Evolutionary conservation across 2,113 vertebrate species (phyloP), one percentile per base, ranked within the genome.

Genomic region (Parotia lawesii): DNA sequence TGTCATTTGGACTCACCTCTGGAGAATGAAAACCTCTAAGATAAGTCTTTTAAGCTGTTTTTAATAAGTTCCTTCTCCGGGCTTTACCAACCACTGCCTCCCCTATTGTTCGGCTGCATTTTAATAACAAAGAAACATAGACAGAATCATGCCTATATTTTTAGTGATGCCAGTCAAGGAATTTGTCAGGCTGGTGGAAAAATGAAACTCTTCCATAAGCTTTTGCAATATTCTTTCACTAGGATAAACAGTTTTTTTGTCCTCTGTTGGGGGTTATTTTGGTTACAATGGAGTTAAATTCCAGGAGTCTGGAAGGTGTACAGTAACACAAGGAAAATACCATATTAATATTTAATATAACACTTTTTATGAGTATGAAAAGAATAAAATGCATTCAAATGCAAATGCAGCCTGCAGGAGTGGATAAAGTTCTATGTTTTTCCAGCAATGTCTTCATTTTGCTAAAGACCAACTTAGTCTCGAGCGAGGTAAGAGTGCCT

Each of bases 341-440:
- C 65, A 40, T 80, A 90, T 97, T 97, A 96, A 96, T 96, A 97
- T 95, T 97, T 97, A 97, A 96, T 94, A 78, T 48, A 96, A 92
- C 65, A 47, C 50, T 95, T 97, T 93, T 92, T 89, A 76, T 89
- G 74, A 62, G 35, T 50, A 91, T 90, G 82, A 95, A 95, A 83
- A 93, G 42, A 93, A 78, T 85, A 96, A 96, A 91, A 87, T 35
- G 28, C 28, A 96, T 97, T 97, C 96, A 96, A 96, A 98, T 97
- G 95, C 88, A 97, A 98, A 98, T 96, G 42, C 7, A 93, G 56
- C 73, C 89, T 89, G 71, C 66, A 81, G 95, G 69, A 72, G 86
- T 69, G 31, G 37, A 91, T 92, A 66, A 82, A 78, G n/a, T 79
- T 94, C 66, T 76, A 28, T 75, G 23, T 74, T 96, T 95, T 95